These are phyloP conservation scores for Picus viridis DNA, from an alignment of 2,797 vertebrate genomes.

Conservation along the genomic window DNA sequence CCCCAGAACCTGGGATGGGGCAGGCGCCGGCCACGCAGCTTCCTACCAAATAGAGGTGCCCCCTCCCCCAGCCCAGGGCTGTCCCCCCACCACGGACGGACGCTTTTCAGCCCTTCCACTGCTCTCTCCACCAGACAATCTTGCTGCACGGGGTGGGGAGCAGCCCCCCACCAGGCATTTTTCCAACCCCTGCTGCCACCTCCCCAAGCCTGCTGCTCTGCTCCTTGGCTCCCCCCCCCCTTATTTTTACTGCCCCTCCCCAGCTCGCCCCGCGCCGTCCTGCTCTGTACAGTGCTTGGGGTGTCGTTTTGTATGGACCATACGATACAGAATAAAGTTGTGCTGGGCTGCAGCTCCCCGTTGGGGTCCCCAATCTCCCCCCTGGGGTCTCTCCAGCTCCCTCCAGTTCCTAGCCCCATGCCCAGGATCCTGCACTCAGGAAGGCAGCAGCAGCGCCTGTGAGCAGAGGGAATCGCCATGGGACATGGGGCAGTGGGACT, in stretches of 20 bases:
- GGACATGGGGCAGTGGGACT: neutral
- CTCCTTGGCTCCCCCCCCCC: neutral
- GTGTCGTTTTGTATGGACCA: conserved; percentile 67
- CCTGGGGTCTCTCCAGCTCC: no score
- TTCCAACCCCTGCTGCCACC: neutral
- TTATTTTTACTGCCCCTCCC: conserved; percentile 25
- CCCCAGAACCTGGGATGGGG: neutral
- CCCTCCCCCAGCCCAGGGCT: neutral
- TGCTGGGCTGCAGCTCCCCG: neutral
- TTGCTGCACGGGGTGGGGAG: neutral
- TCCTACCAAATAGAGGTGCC: neutral
- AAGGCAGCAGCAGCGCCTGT: neutral
- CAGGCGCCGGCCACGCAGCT: neutral
- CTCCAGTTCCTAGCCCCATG: neutral
- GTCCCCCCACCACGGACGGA: neutral
- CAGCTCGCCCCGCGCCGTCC: neutral
- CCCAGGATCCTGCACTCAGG: neutral
- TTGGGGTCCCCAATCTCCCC: neutral
- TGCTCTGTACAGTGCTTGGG: conserved; percentile 56
- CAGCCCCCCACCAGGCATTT: neutral
- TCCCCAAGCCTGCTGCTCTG: neutral
- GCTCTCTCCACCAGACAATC: neutral
- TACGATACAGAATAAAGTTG: conserved; percentile 23
- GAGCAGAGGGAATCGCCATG: no score
- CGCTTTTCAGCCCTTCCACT: neutral